Evolutionary conservation across 2,888 invertebrate genomes (phyloP).

Genomic region (Tetranychus truncatus): DNA sequence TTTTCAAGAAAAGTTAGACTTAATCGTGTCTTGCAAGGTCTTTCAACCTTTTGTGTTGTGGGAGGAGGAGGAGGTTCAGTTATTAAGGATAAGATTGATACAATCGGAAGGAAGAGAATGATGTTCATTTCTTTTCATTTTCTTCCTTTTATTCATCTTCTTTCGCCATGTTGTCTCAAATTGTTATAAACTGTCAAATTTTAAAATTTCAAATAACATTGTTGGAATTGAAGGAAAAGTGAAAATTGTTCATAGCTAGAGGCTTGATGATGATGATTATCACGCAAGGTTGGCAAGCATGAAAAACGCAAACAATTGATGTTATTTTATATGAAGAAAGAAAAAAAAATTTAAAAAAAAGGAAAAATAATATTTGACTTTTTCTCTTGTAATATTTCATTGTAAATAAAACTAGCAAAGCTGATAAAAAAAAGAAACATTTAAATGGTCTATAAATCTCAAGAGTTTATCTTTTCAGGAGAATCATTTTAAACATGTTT

Average conservation of each 20-base stretch:
- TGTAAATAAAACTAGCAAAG: neutral
- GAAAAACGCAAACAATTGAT: no score
- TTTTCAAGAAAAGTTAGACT: no score
- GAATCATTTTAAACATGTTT: neutral
- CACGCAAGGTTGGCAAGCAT: no score
- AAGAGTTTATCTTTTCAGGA: neutral
- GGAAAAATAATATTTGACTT: no score
- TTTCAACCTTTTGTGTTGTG: neutral
- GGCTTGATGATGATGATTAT: no score
- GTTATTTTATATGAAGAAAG: no score
- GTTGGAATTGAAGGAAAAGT: no score
- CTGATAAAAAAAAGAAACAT: neutral
- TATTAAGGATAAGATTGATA: neutral
- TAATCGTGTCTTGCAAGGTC: neutral
- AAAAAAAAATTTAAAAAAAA: no score
- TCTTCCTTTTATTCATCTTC: neutral
- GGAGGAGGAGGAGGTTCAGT: neutral
- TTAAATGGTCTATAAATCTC: neutral
- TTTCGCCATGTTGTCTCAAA: neutral
- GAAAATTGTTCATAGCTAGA: no score
- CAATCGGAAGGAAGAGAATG: slow-evolving; percentile 6
- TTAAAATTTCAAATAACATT: no score
- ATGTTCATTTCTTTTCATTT: neutral
- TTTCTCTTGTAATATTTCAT: neutral
- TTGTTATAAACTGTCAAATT: no score